Evolutionary conservation across 2,113 vertebrate species (phyloP).

Genomic region (Scatophagus argus): DNA sequence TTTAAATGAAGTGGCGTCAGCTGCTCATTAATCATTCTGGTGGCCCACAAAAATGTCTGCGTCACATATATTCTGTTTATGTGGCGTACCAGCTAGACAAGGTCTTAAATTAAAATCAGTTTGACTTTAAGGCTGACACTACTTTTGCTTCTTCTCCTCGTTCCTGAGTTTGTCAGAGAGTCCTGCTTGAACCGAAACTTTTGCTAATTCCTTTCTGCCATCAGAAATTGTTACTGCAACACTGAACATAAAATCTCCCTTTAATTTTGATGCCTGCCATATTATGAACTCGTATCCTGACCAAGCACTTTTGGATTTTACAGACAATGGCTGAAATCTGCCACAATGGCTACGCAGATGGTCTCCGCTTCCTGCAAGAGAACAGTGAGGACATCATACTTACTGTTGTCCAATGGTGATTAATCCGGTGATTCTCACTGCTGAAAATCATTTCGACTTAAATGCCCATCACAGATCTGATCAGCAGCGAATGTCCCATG

Average conservation of each 20-base stretch:
- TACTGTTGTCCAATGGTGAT: background rate
- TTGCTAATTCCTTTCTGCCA: background rate
- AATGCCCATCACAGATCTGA: constrained; percentile 76
- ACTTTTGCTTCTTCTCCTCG: background rate
- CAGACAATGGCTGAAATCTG: constrained; percentile 88
- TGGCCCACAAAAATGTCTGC: background rate
- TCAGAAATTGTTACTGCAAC: background rate
- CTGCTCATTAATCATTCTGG: too few species aligned
- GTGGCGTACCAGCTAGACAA: background rate
- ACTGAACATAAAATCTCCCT: background rate
- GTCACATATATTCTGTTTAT: background rate
- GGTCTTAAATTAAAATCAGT: background rate
- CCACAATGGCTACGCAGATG: constrained; percentile 88
- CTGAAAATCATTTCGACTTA: background rate
- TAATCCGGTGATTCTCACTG: background rate
- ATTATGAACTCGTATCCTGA: background rate
- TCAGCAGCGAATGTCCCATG: constrained; percentile 58
- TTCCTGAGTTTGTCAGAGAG: too few species aligned
- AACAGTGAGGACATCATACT: constrained; percentile 80
- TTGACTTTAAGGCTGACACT: background rate
- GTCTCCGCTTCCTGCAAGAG: constrained; percentile 86
- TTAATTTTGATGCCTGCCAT: background rate
- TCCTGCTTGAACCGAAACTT: too few species aligned
- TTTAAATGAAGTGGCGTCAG: too few species aligned
- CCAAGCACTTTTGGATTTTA: constrained; percentile 10